A percentile compares a stretch with the other conserved stretches of the same genome.
Conservation (phyloP, 2,888 invertebrate species). For the Nebria brevicollis region DNA sequence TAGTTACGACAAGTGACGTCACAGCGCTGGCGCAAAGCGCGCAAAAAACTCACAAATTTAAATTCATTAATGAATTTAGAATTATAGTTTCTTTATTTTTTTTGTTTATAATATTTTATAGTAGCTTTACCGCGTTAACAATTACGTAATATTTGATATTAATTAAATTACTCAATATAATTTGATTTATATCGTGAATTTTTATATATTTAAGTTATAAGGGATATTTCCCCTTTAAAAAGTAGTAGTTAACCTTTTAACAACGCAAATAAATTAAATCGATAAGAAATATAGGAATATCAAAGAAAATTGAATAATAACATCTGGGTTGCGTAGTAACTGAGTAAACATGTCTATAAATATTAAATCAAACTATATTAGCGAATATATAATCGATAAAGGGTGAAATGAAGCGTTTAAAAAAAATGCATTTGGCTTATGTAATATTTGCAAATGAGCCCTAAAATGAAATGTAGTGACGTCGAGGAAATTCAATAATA, state of each 20-base stretch:
- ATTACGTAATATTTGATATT: no score
- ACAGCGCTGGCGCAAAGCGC: background rate
- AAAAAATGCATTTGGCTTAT: background rate
- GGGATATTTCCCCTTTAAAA: no score
- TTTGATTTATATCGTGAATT: no score
- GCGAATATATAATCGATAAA: background rate
- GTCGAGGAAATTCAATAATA: background rate
- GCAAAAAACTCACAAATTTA: background rate
- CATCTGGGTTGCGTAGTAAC: background rate
- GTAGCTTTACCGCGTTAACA: no score
- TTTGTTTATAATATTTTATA: no score
- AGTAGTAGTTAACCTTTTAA: no score
- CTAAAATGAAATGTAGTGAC: background rate
- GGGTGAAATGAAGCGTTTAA: background rate
- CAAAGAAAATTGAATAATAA: background rate
- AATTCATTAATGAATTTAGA: no score
- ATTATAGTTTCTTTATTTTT: no score
- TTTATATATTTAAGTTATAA: no score
- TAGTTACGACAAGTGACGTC: background rate
- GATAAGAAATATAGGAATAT: background rate
- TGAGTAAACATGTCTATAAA: background rate
- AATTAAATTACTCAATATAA: no score
- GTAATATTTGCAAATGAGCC: no score
- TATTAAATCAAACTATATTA: background rate
- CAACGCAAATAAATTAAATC: background rate